These are phyloP conservation scores for Keiferia lycopersicella DNA, from an alignment of 2,888 invertebrate species.

Conservation along the genomic window DNA sequence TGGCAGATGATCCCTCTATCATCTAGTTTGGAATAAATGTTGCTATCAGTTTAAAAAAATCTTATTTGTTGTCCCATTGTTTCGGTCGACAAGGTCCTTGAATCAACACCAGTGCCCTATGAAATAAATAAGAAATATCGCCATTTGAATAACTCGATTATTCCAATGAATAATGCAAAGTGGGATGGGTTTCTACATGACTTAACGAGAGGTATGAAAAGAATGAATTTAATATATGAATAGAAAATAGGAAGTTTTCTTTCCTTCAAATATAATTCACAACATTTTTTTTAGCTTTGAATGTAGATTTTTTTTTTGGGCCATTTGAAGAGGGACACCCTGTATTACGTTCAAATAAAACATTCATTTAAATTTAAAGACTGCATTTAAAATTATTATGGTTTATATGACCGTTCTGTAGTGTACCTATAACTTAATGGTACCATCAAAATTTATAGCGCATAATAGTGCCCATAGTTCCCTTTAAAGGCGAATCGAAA, in stretches of 20 bases:
- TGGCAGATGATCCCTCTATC: no score
- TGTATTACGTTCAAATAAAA: no score
- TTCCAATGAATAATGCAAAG: background rate
- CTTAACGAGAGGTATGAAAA: background rate
- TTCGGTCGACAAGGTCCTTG: no score
- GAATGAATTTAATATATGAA: background rate
- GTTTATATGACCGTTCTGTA: background rate
- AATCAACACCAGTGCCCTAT: background rate
- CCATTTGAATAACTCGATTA: slow-evolving; percentile 2
- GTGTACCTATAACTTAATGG: background rate
- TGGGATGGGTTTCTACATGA: background rate
- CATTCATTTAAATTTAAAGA: no score
- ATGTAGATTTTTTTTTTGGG: no score
- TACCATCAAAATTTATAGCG: background rate
- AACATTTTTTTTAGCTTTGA: no score
- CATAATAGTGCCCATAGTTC: background rate
- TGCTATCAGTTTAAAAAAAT: no score
- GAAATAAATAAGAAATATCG: background rate
- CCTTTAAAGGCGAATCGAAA: background rate
- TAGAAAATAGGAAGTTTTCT: background rate
- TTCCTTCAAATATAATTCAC: no score
- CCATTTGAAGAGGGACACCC: no score
- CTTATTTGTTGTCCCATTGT: no score
- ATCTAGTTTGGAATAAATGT: no score
- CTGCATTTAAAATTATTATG: no score